A percentile compares a stretch with the other conserved stretches of the same genome.
Conservation (phyloP, 2,113 vertebrate species). For the Pomatostomus ruficeps region DNA sequence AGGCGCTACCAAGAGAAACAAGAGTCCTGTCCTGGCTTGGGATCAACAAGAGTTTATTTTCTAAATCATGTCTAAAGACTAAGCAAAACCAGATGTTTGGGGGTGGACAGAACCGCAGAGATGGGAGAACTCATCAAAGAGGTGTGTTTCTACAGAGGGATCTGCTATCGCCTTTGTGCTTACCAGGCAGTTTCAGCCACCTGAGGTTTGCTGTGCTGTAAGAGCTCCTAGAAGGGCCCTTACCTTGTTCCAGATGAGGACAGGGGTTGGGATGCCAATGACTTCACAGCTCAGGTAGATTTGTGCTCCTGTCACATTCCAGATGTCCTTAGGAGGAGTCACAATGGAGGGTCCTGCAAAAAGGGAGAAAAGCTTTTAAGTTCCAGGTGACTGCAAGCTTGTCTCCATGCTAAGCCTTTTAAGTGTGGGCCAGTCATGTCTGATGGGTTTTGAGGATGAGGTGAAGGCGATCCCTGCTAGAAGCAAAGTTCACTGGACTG, state of each 20-base stretch:
- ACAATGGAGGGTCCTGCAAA: conserved; percentile 82
- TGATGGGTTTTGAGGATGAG: neutral
- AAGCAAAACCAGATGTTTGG: neutral
- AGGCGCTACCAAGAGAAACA: neutral
- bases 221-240: neutral
- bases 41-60: neutral
- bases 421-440: neutral
- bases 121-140: neutral
- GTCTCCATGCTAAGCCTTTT: neutral
- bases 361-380: neutral
- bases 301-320: conserved; percentile 88
- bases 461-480: neutral
- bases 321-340: conserved; percentile 85
- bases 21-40: neutral
- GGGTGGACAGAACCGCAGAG: neutral
- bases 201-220: neutral
- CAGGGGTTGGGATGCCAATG: conserved; percentile 87
- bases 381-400: neutral
- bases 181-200: neutral
- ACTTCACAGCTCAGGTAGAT: conserved; percentile 93
- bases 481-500: neutral
- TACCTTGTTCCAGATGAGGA: conserved; percentile 94
- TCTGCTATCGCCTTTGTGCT: neutral
- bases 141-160: neutral
- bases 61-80: neutral